These are phyloP conservation scores for Limnodromus scolopaceus DNA, from an alignment of 2,797 vertebrate genomes.

Conservation along the genomic window DNA sequence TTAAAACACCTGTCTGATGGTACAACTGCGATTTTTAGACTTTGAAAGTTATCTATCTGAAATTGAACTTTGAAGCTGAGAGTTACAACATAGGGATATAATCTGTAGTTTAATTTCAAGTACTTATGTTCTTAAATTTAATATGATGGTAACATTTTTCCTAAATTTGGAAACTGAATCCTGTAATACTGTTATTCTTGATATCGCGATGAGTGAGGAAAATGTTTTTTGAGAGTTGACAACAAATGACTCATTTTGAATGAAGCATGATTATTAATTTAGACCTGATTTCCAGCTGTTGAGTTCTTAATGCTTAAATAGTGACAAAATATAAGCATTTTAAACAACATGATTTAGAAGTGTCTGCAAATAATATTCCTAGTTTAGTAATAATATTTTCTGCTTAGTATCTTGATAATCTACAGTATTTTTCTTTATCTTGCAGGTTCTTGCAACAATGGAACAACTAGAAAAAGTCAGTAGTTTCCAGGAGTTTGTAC, in stretches of 20 bases:
- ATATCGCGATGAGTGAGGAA: background rate
- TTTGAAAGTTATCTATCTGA: background rate
- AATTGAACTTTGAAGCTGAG: background rate
- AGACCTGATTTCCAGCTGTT: background rate
- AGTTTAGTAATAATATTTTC: background rate
- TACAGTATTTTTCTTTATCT: background rate
- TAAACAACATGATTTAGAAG: background rate
- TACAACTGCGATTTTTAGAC: background rate
- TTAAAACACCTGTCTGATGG: background rate
- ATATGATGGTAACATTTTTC: background rate
- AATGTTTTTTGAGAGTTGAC: background rate
- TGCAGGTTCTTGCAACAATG: slow-evolving; percentile 94
- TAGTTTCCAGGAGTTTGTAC: slow-evolving; percentile 99
- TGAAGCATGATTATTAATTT: background rate
- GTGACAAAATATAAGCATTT: background rate
- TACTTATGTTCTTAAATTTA: background rate
- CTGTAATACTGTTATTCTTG: background rate
- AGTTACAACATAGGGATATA: background rate
- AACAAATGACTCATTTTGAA: background rate
- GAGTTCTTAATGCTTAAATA: background rate
- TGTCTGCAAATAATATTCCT: background rate
- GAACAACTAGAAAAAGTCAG: slow-evolving; percentile 94
- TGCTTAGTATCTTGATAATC: background rate
- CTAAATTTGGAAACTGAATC: background rate
- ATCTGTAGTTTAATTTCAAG: background rate